phyloP scores from a whole-genome alignment of 2,888 invertebrate genomes.

The Chelonus formosanus region DNA sequence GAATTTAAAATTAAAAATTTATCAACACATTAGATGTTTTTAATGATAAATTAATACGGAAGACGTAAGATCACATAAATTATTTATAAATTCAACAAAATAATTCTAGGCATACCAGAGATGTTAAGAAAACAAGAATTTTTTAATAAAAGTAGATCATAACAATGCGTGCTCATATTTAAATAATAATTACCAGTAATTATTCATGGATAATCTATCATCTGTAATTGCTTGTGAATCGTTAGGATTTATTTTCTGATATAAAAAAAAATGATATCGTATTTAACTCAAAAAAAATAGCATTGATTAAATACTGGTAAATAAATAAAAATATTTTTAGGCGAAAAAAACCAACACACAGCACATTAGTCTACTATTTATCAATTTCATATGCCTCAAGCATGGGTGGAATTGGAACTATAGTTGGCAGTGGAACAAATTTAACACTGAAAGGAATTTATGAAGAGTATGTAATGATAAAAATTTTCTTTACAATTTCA shows the following conservation, averaged over 20 bases:
- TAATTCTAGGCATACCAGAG: too few relatives aligned
- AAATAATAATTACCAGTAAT: neutral
- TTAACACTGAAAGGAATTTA: constrained; percentile 83
- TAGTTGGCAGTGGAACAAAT: constrained; percentile 84
- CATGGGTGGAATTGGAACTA: constrained; percentile 76
- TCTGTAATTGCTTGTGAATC: too few relatives aligned
- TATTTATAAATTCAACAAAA: too few relatives aligned
- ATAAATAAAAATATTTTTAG: constrained; percentile 54
- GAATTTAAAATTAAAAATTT: too few relatives aligned
- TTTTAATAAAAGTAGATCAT: neutral
- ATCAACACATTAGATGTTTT: too few relatives aligned
- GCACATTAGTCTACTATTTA: constrained; percentile 81
- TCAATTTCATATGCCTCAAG: constrained; percentile 84
- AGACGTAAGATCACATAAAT: too few relatives aligned
- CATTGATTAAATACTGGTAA: too few relatives aligned
- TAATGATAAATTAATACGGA: too few relatives aligned
- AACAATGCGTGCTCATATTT: neutral
- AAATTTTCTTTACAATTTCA: too few relatives aligned
- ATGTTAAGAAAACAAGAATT: too few relatives aligned
- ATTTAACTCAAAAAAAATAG: too few relatives aligned
- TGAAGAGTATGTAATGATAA: constrained; percentile 68
- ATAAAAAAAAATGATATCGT: neutral
- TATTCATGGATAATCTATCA: too few relatives aligned
- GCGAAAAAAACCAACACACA: constrained; percentile 74
- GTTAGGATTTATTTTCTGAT: neutral